Conservation (phyloP, 2,888 invertebrate species). For the Sarcophaga caerulescens region DNA sequence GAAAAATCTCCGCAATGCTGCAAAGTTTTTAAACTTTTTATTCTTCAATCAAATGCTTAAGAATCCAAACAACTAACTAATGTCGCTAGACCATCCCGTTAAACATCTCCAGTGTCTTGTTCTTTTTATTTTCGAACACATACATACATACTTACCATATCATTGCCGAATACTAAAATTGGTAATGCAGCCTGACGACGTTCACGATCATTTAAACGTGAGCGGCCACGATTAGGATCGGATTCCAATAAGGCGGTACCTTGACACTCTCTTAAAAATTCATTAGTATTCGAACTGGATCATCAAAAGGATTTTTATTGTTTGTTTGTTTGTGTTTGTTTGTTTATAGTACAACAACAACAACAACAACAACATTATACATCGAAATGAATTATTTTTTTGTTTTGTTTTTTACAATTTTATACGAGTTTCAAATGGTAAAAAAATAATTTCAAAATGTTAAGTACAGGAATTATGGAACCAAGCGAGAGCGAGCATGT, state of each 20-base stretch:
- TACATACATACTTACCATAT: conserved; percentile 84
- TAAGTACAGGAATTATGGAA: background rate
- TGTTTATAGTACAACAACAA: conserved; percentile 67
- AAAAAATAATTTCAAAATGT: conserved; percentile 43
- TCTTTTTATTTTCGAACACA: background rate
- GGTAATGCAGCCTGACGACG: conserved; percentile 93
- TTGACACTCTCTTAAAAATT: conserved; percentile 89
- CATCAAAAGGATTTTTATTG: conserved; percentile 52
- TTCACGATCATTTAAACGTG: conserved; percentile 88
- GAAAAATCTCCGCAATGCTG: no score
- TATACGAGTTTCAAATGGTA: background rate
- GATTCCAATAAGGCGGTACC: conserved; percentile 81
- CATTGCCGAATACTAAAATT: conserved; percentile 94
- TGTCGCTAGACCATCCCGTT: background rate
- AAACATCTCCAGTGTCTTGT: background rate
- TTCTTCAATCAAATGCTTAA: no score
- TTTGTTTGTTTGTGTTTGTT: no score
- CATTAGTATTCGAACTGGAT: conserved; percentile 90
- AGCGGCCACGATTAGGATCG: conserved; percentile 81
- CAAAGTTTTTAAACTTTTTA: no score
- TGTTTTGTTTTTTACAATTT: conserved; percentile 25
- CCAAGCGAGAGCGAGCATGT: conserved; percentile 24
- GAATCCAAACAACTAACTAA: no score
- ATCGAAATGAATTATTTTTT: conserved; percentile 61
- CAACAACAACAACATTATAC: conserved; percentile 65